Percentiles rank a stretch among this genome's conserved stretches.
phyloP scores from a whole-genome alignment of 2,113 vertebrate genomes.

The Grammomys dolichurus region DNA sequence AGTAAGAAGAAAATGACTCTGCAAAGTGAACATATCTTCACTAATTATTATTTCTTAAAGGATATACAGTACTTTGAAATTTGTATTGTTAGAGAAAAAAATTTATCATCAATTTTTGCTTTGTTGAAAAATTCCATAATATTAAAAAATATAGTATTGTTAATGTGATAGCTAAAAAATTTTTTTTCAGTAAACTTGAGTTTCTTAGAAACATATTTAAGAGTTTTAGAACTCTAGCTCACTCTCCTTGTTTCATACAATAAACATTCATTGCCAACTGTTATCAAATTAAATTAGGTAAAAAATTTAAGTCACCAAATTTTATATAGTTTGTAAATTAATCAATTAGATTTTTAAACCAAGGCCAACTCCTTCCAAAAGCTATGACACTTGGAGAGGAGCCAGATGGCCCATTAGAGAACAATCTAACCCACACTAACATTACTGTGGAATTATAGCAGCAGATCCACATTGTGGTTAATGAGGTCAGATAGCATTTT shows the following conservation, averaged over 20 bases:
- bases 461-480: background rate
- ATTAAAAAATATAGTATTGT: background rate
- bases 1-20: background rate
- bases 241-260: background rate
- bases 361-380: background rate
- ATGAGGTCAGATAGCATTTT: constrained; percentile 21
- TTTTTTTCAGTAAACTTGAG: background rate
- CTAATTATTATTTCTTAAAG: background rate
- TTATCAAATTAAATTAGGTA: background rate
- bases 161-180: background rate
- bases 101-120: background rate
- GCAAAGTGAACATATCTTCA: background rate
- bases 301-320: background rate
- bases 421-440: background rate
- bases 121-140: background rate
- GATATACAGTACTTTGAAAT: background rate
- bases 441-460: background rate
- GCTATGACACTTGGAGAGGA: background rate
- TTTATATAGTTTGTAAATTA: background rate
- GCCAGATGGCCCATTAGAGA: background rate
- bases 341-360: constrained; percentile 4
- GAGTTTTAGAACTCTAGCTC: background rate
- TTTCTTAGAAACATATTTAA: background rate
- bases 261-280: background rate
- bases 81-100: background rate